Evolutionary conservation across 30 jellyfish, hydroid and myxozoan species (phyloP), one percentile per base, ranked within the genome.

Genomic region (Chrysaora quinquecirrha): DNA sequence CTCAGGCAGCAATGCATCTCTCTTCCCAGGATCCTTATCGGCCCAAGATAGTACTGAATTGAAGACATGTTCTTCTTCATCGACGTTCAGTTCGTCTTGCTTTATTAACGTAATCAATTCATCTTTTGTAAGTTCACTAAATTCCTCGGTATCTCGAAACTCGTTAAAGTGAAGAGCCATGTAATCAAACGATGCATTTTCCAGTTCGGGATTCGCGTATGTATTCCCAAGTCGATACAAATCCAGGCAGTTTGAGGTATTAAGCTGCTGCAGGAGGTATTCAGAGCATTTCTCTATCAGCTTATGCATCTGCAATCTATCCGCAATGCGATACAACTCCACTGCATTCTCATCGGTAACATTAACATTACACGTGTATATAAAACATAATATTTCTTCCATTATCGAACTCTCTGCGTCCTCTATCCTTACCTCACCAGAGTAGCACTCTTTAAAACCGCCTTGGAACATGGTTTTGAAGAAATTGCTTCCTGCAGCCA

Each of bases 271-370:
- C 10, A 63, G 33, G 32, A 90, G 62, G 25, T 23, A 90, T 21
- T 25, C 66, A 20, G 77, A 58, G 67, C 97, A 90, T 9, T 1
- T 32, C 4, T 49, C 72, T 76, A 65, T 48, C 31, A 90, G 82
- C 34, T 47, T 70, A 6, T 63, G 30, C 34, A 90, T 49, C 71
- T 79, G 87, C 32, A 90, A 67, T 24, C 97, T 87, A 64, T 90
- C 97, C 9, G 97, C 90, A 14, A 90, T 34, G 31, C 84, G 66
- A 70, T 60, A 90, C 75, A 90, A 73, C 20, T 90, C 95, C 21
- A 79, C 21, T 16, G 87, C 94, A 48, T 62, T 83, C 4, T 78
- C 85, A 24, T 48, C 86, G 64, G 28, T 78, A n/a, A 84, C 3
- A 18, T 80, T 69, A 18, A 85, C 25, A 0, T 31, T 46, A 9